Evolutionary conservation across 2,797 vertebrate genomes (phyloP), one percentile per base, ranked within the genome.

Genomic region (Pseudochaenichthys georgianus): DNA sequence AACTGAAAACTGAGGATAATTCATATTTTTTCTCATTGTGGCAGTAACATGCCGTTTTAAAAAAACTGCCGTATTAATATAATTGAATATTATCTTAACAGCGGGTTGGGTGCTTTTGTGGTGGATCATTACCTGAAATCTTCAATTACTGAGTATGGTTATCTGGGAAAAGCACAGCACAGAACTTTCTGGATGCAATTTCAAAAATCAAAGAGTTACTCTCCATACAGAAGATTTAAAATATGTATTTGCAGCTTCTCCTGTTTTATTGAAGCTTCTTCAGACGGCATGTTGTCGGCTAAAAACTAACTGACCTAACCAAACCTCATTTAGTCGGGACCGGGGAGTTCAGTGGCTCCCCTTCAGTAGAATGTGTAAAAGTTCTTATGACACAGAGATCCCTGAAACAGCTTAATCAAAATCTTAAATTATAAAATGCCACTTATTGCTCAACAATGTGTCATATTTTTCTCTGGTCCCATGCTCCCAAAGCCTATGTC

Each of bases 321-420:
- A 53, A 53, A 38, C 34, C 34, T 9, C 1, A 38, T 9, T 38
- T 38, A 38, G 2, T 43, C 16, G 42, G 15, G 12, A 13, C 54
- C 19, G 43, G 12, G 42, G 11, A 45, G 16, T 13, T 54, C 43
- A 61, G 31, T 28, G 41, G 1, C 65, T 0, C 3, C 1, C 0
- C 46, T 43, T 5, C 28, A 42, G 17, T 4, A 42, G 63, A 42
- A 43, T 8, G 6, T 41, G 21, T 10, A 63, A 48, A 6, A 0
- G 1, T 23, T 7, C 0, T 0, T 16, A 3, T 17, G 6, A 16
- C 19, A 42, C 16, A 16, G 5, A 15, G 3, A 68, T n/a, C 3
- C 15, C 16, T 41, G 8, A 16, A 28, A 19, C 66, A 63, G 19
- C 41, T 21, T 66, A 17, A 79, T 54, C 19, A 54, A 50, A 21